Base-by-base conservation (phyloP, 2,113 vertebrate species). In the Danionella cerebrum region DNA sequence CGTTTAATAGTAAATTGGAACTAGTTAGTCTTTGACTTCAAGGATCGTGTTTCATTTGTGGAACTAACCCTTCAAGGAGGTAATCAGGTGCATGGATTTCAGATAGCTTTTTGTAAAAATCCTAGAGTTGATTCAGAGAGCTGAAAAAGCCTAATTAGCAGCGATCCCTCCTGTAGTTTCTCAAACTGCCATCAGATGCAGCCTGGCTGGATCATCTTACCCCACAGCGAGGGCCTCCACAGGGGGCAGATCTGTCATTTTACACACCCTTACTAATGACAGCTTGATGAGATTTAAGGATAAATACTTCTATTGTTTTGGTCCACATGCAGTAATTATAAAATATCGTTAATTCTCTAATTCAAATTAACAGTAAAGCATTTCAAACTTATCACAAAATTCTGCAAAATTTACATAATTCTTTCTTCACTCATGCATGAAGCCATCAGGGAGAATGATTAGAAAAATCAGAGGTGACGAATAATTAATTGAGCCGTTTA, bases 181-280 rank as follows among this genome's bases (percentile, higher is more conserved):
- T 71, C 73, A 71, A 66, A 67, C 73, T 67, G 73, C 63, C 65
- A 58, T 67, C 67, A 71, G 68, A 74, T 70, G 72, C 54, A 69
- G 72, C 59, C 50, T 63, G 10, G 42, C 62, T 62, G 65, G 75
- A 79, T 71, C 72, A 72, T 65, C 29, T 35, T 51, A 53, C 42
- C 60, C 44, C 53, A 50, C 31, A 50, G 36, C 65, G 65, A 70
- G 54, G 50, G 74, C 58, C 62, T 31, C 51, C 60, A 64, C 57
- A 68, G 66, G 65, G 48, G 67, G 72, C 52, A 71, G 53, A 62
- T 63, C 72, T 71, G 69, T 74, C 71, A 77, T 67, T 71, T 74
- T 51, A 60, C 51, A 70, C 65, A 70, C 66, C 71, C 75, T 79
- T 76, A 70, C 65, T 78, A 72, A 83, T 74, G 70, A 65, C 65